Percentiles rank a stretch among this genome's conserved stretches.
phyloP scores from a whole-genome alignment of 2,113 vertebrate species.

The Amphilophus citrinellus region DNA sequence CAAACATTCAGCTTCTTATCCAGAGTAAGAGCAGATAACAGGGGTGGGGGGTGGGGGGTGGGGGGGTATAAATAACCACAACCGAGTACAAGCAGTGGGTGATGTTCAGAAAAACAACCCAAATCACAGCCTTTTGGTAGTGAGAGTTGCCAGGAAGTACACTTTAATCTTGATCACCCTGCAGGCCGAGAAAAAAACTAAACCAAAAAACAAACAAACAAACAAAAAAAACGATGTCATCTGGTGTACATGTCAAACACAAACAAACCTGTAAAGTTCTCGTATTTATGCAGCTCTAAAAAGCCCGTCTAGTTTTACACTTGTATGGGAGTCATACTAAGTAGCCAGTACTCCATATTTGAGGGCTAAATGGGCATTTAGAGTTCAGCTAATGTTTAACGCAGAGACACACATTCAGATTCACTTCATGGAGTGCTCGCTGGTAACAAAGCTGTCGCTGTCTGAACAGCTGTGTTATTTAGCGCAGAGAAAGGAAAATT shows the following conservation, averaged over 20 bases:
- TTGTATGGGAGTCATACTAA: slow-evolving; percentile 34
- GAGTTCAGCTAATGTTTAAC: slow-evolving; percentile 73
- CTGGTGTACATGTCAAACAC: background rate
- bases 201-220: no score
- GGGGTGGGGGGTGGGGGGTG: no score
- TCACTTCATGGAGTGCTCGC: slow-evolving; percentile 51
- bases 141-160: background rate
- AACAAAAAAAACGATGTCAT: background rate
- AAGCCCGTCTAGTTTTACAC: slow-evolving; percentile 49
- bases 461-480: slow-evolving; percentile 30
- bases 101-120: background rate
- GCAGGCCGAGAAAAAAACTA: background rate
- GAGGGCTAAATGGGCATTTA: slow-evolving; percentile 54
- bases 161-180: background rate
- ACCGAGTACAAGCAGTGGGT: background rate
- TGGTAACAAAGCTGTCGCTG: slow-evolving; percentile 67
- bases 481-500: slow-evolving; percentile 13
- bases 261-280: slow-evolving; percentile 31
- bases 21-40: background rate
- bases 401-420: slow-evolving; percentile 27
- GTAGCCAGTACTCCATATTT: slow-evolving; percentile 58
- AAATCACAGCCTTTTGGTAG: background rate
- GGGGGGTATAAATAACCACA: background rate
- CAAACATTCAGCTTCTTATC: background rate
- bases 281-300: slow-evolving; percentile 23